Evolutionary conservation across 1,140 invertebrate genomes (phyloP).

Genomic region (Drosophila miranda): DNA sequence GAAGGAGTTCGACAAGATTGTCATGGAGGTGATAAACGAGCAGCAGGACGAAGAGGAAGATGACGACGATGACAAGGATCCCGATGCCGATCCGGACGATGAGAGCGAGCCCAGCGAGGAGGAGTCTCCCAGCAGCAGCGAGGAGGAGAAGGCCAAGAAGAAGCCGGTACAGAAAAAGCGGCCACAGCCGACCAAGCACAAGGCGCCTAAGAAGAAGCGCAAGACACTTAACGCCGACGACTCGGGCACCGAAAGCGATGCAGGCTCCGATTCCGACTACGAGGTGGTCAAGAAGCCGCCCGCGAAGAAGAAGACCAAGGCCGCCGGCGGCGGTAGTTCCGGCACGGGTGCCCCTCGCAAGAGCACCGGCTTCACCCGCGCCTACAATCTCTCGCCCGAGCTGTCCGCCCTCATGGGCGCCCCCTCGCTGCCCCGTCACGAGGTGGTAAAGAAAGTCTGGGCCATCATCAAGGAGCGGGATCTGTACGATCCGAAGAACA

Average conservation of each 20-base stretch:
- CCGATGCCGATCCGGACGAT: conserved; percentile 83
- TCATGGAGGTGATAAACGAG: conserved; percentile 86
- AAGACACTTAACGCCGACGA: conserved; percentile 73
- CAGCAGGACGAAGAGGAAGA: conserved; percentile 83
- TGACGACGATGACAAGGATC: conserved; percentile 84
- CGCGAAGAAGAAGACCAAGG: conserved; percentile 70
- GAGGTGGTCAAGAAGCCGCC: conserved; percentile 85
- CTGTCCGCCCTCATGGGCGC: conserved; percentile 92
- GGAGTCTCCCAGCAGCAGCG: conserved; percentile 80
- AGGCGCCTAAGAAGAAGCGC: conserved; percentile 85
- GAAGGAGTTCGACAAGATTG: conserved; percentile 92
- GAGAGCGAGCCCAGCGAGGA: conserved; percentile 85
- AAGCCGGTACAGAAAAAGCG: conserved; percentile 82
- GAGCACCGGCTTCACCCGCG: conserved; percentile 90
- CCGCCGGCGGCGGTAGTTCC: conserved; percentile 75
- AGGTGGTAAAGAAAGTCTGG: conserved; percentile 97
- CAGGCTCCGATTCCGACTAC: conserved; percentile 91
- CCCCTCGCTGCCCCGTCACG: conserved; percentile 93
- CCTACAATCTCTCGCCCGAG: conserved; percentile 92
- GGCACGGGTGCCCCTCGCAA: conserved; percentile 71
- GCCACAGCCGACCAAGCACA: conserved; percentile 82
- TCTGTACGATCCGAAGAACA: conserved; percentile 96
- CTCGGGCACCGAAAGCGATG: conserved; percentile 88
- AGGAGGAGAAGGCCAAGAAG: conserved; percentile 75
- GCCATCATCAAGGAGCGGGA: conserved; percentile 95